Evolutionary conservation across 2,888 invertebrate genomes (phyloP).

Genomic region (Eremobia ochroleuca): DNA sequence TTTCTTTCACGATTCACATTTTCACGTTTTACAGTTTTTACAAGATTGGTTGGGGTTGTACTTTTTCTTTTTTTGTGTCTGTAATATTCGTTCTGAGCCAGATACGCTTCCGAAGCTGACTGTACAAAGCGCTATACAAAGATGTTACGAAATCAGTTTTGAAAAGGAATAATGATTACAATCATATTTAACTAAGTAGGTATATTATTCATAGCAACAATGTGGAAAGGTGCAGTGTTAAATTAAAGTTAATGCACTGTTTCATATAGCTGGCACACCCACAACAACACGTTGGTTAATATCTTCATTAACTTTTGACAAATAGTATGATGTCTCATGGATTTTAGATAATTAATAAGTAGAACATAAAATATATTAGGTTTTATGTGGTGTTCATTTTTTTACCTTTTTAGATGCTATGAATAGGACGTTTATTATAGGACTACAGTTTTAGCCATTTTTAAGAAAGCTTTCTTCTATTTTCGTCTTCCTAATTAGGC

Average conservation of each 20-base stretch:
- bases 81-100: not conserved
- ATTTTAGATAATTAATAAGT: conserved; percentile 22
- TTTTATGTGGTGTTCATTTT: not conserved
- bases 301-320: conserved; percentile 38
- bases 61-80: not conserved
- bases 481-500: conserved; percentile 76
- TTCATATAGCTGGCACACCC: conserved; percentile 20
- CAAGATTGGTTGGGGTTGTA: not conserved
- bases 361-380: not conserved
- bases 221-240: conserved; percentile 21
- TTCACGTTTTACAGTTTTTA: not conserved
- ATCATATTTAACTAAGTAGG: not conserved
- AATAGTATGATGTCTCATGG: conserved; percentile 21
- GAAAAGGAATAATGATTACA: conserved; percentile 4
- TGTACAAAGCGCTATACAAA: not conserved
- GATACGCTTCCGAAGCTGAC: not conserved
- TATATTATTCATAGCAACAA: conserved; percentile 11
- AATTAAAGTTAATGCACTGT: conserved; percentile 24
- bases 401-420: not conserved
- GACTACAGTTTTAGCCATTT: not conserved
- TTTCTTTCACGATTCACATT: not conserved
- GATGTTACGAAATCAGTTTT: not conserved
- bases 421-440: not conserved
- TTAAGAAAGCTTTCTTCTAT: conserved; percentile 9
- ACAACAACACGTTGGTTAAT: conserved; percentile 19